Evolutionary conservation across 2,113 vertebrate genomes (phyloP).

Genomic region (Bubalus kerabau): DNA sequence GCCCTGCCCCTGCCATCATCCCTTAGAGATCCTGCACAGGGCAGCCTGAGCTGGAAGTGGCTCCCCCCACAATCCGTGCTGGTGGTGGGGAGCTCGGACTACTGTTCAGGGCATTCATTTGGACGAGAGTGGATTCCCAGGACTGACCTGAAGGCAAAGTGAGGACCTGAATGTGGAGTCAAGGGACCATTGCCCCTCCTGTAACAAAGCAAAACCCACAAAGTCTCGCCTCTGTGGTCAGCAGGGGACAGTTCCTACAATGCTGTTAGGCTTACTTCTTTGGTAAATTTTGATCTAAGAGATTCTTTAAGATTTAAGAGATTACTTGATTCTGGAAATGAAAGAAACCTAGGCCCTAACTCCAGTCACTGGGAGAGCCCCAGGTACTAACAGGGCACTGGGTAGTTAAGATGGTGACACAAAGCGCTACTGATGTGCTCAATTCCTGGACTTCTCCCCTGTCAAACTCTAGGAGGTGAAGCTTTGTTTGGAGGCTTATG

Average conservation of each 20-base stretch:
- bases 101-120: fast-evolving
- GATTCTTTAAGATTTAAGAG: background rate
- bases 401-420: background rate
- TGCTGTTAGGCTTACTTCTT: background rate
- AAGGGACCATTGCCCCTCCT: background rate
- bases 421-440: background rate
- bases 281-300: background rate
- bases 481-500: background rate
- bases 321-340: background rate
- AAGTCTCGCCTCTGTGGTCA: fast-evolving
- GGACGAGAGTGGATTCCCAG: background rate
- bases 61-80: no score
- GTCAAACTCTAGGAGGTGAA: background rate
- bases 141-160: background rate
- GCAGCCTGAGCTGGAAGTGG: background rate
- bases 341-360: background rate
- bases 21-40: background rate
- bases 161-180: background rate
- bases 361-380: background rate
- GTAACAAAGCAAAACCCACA: background rate
- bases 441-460: background rate
- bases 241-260: background rate
- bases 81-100: fast-evolving
- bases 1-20: background rate
- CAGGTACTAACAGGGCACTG: background rate